A percentile compares a stretch with the other conserved stretches of the same genome.
phyloP scores from a whole-genome alignment of 2,888 invertebrate genomes.

The Unio pictorum region DNA sequence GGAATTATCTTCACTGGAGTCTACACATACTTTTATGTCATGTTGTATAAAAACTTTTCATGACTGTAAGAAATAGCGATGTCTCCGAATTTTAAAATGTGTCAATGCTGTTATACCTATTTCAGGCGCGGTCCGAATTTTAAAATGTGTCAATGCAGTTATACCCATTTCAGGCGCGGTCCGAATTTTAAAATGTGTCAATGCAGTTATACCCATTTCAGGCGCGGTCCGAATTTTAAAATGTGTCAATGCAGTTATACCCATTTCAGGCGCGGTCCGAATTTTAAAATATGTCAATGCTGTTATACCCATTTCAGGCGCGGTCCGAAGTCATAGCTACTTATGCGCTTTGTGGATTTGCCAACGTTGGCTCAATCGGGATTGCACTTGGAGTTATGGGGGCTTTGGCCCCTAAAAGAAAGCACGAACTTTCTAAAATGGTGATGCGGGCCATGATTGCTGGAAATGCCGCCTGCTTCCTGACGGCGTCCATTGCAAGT shows the following conservation, averaged over 20 bases:
- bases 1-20: too few species aligned
- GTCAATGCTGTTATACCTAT: neutral
- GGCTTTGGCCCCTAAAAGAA: conserved; percentile 56
- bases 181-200: too few species aligned
- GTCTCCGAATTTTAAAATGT: neutral
- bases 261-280: too few species aligned
- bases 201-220: conserved; percentile 10
- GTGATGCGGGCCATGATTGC: conserved; percentile 67
- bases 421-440: conserved; percentile 45
- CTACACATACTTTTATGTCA: too few species aligned
- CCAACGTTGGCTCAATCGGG: conserved; percentile 65
- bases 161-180: conserved; percentile 39
- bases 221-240: conserved; percentile 21
- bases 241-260: too few species aligned
- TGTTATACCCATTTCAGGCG: conserved; percentile 22
- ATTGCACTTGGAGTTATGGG: conserved; percentile 57
- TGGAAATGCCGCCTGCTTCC: conserved; percentile 68
- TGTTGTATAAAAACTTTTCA: too few species aligned
- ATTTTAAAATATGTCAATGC: too few species aligned
- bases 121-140: conserved; percentile 54
- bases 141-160: neutral
- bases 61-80: too few species aligned
- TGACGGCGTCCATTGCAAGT: conserved; percentile 69
- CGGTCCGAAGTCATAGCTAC: conserved; percentile 61
- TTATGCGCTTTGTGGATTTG: conserved; percentile 66